A percentile compares a stretch with the other conserved stretches of the same genome.
phyloP scores from a whole-genome alignment of 2,113 vertebrate species.

The Cryptomyrus ogoouensis region DNA sequence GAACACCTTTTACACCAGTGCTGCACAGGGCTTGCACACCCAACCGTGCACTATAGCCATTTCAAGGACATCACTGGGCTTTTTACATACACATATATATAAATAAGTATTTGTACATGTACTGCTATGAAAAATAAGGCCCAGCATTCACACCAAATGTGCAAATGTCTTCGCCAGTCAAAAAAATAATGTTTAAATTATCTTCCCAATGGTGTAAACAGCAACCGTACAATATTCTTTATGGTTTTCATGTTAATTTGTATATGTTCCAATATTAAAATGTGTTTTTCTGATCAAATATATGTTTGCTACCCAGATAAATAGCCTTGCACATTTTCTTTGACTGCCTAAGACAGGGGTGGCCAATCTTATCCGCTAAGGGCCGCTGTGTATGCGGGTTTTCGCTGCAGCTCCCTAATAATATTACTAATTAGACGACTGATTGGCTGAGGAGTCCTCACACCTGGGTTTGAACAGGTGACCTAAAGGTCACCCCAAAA shows the following conservation, averaged over 20 bases:
- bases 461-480: no score
- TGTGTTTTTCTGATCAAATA: neutral
- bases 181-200: neutral
- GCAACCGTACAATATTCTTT: neutral
- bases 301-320: neutral
- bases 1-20: neutral
- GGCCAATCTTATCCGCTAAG: no score
- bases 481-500: no score
- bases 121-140: neutral
- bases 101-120: neutral
- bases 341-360: neutral
- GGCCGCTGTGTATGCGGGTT: no score
- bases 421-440: no score
- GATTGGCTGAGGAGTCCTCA: no score
- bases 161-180: neutral
- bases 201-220: neutral
- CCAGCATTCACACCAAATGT: neutral
- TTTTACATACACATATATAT: neutral
- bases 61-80: neutral
- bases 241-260: neutral
- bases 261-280: neutral
- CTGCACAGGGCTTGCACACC: neutral
- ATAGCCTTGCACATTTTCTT: neutral
- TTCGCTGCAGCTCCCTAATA: no score
- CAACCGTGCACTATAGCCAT: neutral